A percentile compares a stretch with the other conserved stretches of the same genome.
These are phyloP conservation scores for Thera britannica DNA, from an alignment of 2,888 invertebrate genomes.

Conservation along the genomic window DNA sequence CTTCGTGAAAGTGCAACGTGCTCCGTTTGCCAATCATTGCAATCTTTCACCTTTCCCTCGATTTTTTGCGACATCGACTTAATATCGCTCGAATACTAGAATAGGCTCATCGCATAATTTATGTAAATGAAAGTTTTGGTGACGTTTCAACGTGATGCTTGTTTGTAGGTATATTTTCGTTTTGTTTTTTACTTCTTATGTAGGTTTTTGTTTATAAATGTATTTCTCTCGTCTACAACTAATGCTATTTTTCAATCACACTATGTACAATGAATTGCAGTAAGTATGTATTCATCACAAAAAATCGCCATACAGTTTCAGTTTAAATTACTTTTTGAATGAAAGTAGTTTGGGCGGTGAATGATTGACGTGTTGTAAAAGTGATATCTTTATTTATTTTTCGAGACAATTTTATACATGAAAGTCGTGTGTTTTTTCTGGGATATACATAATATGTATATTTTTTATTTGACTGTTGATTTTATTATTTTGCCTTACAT, in stretches of 20 bases:
- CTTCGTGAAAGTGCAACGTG: constrained; percentile 62
- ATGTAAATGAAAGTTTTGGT: constrained; percentile 27
- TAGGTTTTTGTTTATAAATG: no score
- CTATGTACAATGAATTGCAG: no score
- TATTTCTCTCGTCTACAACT: no score
- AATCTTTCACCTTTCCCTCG: constrained; percentile 64
- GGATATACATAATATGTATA: no score
- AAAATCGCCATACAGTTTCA: no score
- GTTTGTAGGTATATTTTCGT: no score
- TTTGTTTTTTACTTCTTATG: no score
- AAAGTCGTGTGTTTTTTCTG: background rate
- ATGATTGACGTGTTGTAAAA: constrained; percentile 10
- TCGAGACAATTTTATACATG: constrained; percentile 2
- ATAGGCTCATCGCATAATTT: constrained; percentile 30
- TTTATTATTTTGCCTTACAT: no score
- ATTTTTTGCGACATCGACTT: constrained; percentile 56
- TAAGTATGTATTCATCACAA: no score
- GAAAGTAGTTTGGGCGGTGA: constrained; percentile 15
- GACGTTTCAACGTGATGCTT: background rate
- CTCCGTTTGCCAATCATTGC: constrained; percentile 48
- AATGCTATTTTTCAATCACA: no score
- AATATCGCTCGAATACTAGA: constrained; percentile 49
- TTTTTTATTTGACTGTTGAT: no score
- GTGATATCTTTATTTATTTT: constrained; percentile 8
- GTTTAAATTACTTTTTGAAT: background rate